Base-by-base conservation (phyloP, 2,888 invertebrate genomes). In the Ennomos quercinarius region DNA sequence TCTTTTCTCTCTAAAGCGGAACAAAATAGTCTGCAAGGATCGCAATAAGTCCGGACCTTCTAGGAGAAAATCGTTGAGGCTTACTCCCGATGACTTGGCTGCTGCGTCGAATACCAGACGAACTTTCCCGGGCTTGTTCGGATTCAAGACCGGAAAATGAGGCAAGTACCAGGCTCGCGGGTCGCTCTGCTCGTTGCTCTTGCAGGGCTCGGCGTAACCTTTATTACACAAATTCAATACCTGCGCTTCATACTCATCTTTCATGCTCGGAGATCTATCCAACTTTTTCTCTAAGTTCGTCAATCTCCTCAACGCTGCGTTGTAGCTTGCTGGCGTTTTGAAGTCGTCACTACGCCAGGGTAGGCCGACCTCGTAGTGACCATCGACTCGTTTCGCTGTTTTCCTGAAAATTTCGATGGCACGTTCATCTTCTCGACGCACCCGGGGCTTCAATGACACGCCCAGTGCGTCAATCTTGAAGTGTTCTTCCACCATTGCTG, bases 131-230 rank as follows among this genome's bases (percentile, higher is more conserved):
- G 48, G 48, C 39, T 49, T 49, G 27, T 34, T 49, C n/a, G 40
- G 27, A 27, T 49, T 49, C 27, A n/a, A 27, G 27, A 49, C 48
- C n/a, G 48, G 39, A 17, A 49, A 49, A 40, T 49, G 48, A 9
- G 48, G 48, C 17, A 49, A 27, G n/a, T 39, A 49, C 48, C 48
- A 49, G 10, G 10, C 6, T 34, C 44, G 34, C 34, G 10, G n/a
- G 44, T 46, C 11, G 11, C 5, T n/a, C 35, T 36, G 37, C 12
- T 5, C 37, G 6, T 8, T 37, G 17, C 17, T 17, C 3, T 17
- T 3, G 17, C 17, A 17, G 17, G 17, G 17, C 17, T 17, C 17
- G 17, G 17, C 17, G 17, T 17, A 17, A 17, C 17, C 17, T 17
- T 17, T 17, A 2, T 17, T 17, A 17, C 17, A 17, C 3, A 17